These are phyloP conservation scores for Pantherophis alleghaniensis DNA, from an alignment of 2,797 vertebrate species.

Conservation along the genomic window DNA sequence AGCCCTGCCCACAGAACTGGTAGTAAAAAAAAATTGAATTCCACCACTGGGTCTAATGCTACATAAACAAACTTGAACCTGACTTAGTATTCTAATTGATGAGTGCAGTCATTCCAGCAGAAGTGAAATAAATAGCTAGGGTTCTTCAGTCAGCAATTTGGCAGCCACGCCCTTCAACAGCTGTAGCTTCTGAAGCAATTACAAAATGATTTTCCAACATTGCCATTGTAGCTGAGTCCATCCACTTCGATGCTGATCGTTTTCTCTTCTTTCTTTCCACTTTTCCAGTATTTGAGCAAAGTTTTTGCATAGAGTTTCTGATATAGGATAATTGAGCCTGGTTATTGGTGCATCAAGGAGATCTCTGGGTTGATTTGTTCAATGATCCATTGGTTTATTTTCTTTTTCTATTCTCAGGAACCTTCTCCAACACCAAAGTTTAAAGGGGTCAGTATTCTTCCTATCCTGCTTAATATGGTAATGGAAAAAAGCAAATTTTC, in stretches of 20 bases:
- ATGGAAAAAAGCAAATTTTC: background rate
- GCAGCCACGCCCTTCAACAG: background rate
- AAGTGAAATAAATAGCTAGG: background rate
- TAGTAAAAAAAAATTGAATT: too few species aligned
- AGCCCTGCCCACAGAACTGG: too few species aligned
- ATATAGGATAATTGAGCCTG: background rate
- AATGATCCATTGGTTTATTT: background rate
- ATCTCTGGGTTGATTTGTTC: background rate
- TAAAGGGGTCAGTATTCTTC: background rate
- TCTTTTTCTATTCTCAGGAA: background rate
- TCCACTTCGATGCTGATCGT: background rate
- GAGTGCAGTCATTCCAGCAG: background rate
- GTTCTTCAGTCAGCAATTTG: background rate
- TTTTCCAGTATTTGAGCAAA: background rate
- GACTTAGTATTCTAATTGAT: background rate
- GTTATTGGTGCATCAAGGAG: background rate
- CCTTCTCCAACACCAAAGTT: background rate
- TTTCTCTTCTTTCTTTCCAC: background rate
- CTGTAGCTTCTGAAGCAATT: background rate
- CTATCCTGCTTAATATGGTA: background rate
- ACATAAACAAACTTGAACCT: background rate
- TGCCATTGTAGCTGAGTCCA: background rate
- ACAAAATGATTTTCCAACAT: background rate
- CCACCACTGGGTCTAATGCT: background rate
- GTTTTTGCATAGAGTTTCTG: background rate